These are phyloP conservation scores for Stichodactyla mertensii DNA, from an alignment of 64 coral and sea anemone genomes.

Conservation along the genomic window DNA sequence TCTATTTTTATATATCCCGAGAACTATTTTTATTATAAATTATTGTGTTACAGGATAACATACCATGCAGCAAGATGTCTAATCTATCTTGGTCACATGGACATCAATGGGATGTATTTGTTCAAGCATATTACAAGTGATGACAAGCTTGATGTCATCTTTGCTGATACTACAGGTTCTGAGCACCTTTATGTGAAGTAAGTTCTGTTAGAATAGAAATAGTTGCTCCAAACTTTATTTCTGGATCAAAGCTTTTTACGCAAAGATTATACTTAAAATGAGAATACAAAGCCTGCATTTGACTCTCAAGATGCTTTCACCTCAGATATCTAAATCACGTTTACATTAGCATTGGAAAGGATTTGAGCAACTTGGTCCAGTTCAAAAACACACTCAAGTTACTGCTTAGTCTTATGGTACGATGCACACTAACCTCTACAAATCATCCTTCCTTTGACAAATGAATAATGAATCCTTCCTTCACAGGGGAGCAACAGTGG, in stretches of 20 bases:
- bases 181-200: constrained; percentile 74
- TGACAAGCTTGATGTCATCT: constrained; percentile 74
- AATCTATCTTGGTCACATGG: constrained; percentile 63
- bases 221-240: too few relatives aligned
- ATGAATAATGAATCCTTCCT: background rate
- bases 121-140: constrained; percentile 66
- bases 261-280: too few relatives aligned
- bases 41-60: constrained; percentile 40
- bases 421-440: too few relatives aligned
- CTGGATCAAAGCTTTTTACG: too few relatives aligned
- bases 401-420: too few relatives aligned
- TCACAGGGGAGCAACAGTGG: constrained; percentile 70
- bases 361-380: too few relatives aligned
- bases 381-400: too few relatives aligned
- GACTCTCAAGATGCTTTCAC: too few relatives aligned
- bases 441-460: background rate
- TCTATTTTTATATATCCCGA: background rate
- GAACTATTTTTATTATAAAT: background rate
- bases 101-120: constrained; percentile 65
- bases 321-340: too few relatives aligned
- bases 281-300: too few relatives aligned
- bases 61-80: constrained; percentile 82
- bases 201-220: background rate
- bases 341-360: too few relatives aligned
- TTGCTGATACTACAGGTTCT: constrained; percentile 47